A percentile compares a stretch with the other conserved stretches of the same genome.
phyloP scores from a whole-genome alignment of 1,140 invertebrate genomes.

The Carposina sasakii region DNA sequence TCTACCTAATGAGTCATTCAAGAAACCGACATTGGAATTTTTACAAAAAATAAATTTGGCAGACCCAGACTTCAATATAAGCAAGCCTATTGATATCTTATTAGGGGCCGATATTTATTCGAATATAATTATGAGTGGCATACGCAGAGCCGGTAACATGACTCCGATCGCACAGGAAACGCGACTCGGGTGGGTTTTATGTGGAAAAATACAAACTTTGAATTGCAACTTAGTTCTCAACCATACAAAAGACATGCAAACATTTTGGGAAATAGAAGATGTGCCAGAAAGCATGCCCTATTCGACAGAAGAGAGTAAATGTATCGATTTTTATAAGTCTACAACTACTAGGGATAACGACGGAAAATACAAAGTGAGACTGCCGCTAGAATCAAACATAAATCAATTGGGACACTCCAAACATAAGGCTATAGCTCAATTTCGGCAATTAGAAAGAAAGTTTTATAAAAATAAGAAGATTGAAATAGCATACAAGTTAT shows the following conservation, averaged over 20 bases:
- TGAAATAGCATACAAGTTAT: neutral
- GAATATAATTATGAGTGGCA: constrained; percentile 4
- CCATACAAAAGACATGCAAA: constrained; percentile 1
- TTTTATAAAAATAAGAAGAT: neutral
- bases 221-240: constrained; percentile 10
- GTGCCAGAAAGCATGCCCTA: neutral
- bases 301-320: constrained; percentile 3
- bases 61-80: constrained; percentile 8
- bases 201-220: constrained; percentile 3
- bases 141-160: neutral
- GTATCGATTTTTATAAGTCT: neutral
- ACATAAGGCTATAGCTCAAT: neutral
- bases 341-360: neutral
- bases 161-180: constrained; percentile 6
- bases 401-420: neutral
- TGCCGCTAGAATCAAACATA: constrained; percentile 1
- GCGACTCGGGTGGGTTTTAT: constrained; percentile 6
- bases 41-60: constrained; percentile 5
- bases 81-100: neutral
- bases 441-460: neutral
- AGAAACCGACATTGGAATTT: neutral
- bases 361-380: constrained; percentile 3
- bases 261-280: constrained; percentile 10
- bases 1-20: constrained; percentile 5
- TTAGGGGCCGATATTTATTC: constrained; percentile 6